Evolutionary conservation across 2,113 vertebrate species (phyloP).

Genomic region (Polypterus bichir): DNA sequence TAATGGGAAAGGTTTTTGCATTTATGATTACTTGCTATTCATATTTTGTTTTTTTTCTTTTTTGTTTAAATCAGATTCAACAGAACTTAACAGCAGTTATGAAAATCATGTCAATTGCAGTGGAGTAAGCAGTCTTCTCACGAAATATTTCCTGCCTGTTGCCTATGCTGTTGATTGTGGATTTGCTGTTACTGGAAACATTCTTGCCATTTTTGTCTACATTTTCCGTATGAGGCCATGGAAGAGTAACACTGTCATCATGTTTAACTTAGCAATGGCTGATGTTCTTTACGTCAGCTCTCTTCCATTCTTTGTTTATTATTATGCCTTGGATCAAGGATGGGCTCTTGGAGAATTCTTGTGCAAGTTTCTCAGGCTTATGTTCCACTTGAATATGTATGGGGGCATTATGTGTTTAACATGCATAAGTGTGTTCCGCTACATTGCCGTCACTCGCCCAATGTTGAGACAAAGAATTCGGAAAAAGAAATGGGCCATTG

Average conservation of each 20-base stretch:
- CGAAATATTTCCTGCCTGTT: too few relatives aligned
- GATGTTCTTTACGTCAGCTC: slow-evolving; percentile 61
- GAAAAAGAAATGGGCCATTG: slow-evolving; percentile 13
- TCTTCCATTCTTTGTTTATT: slow-evolving; percentile 56
- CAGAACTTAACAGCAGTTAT: too few relatives aligned
- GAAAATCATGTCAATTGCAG: too few relatives aligned
- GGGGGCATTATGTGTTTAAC: slow-evolving; percentile 69
- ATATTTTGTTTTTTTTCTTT: too few relatives aligned
- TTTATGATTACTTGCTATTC: too few relatives aligned
- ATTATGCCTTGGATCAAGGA: slow-evolving; percentile 38
- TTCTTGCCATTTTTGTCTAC: slow-evolving; percentile 23
- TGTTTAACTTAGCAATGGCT: slow-evolving; percentile 58
- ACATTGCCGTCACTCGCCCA: slow-evolving; percentile 40
- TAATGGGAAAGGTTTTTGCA: too few relatives aligned
- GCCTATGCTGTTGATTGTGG: slow-evolving; percentile 20
- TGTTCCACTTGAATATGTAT: slow-evolving; percentile 74
- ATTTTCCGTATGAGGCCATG: slow-evolving; percentile 24
- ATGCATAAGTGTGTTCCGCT: slow-evolving; percentile 66
- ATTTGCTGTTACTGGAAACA: slow-evolving; percentile 20
- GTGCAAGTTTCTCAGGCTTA: slow-evolving; percentile 55
- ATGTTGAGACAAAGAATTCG: slow-evolving; percentile 22
- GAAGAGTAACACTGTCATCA: slow-evolving; percentile 49
- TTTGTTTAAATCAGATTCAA: too few relatives aligned
- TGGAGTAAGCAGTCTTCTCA: too few relatives aligned
- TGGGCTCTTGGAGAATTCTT: slow-evolving; percentile 51